phyloP scores from a whole-genome alignment of 2,797 vertebrate genomes.

The Hippopotamyrus pictus region DNA sequence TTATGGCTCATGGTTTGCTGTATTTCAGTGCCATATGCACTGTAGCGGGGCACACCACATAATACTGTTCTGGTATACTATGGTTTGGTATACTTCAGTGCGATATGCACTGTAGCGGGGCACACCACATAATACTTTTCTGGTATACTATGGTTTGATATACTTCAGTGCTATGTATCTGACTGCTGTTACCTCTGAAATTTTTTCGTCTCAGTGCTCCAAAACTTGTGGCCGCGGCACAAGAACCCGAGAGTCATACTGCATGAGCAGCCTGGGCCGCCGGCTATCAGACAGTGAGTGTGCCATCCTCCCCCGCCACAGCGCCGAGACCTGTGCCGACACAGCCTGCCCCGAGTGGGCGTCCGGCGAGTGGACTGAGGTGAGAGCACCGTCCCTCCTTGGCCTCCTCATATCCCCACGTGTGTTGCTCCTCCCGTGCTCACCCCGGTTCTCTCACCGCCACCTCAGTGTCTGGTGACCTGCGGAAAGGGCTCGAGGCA shows the following conservation, averaged over 20 bases:
- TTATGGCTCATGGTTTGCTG: neutral
- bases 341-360: conserved; percentile 81
- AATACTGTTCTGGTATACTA: no score
- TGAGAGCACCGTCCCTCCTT: conserved; percentile 43
- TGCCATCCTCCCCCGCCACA: conserved; percentile 59
- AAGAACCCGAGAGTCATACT: conserved; percentile 78
- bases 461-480: conserved; percentile 75
- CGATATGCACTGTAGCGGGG: no score
- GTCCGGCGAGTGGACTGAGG: conserved; percentile 87
- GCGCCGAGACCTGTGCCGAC: conserved; percentile 72
- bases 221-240: conserved; percentile 79
- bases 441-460: neutral
- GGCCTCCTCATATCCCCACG: neutral
- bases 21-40: no score
- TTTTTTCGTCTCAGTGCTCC: conserved; percentile 70
- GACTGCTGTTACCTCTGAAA: neutral
- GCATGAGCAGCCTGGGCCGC: conserved; percentile 79
- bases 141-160: no score
- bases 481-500: conserved; percentile 82
- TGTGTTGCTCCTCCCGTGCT: neutral
- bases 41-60: no score
- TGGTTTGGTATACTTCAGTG: no score
- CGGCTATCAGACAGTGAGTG: conserved; percentile 78
- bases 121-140: no score
- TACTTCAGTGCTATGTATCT: neutral